Base-by-base conservation (phyloP, 2,113 vertebrate genomes). In the Pica pica region DNA sequence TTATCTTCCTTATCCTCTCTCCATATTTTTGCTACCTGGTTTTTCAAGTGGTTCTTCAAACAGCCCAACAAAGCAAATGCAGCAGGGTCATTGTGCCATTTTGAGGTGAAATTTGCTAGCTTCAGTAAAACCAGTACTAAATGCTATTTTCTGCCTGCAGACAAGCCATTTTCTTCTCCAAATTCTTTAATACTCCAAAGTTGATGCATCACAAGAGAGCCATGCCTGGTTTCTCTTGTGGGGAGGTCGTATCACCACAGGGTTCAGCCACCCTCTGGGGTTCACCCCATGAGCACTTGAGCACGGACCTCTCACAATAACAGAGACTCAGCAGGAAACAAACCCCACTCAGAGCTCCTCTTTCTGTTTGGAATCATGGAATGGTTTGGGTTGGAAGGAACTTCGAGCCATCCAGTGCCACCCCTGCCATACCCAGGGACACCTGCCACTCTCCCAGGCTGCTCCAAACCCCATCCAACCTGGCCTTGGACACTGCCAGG, bases 371-470 rank as follows among this genome's bases (percentile, higher is more conserved):
- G 13, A 68, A 30, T 27, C 47, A 11, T 6, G 31, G 55, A 61
- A 55, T 42, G 47, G 24, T 22, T 76, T 31, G n/a, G 61, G 24
- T 19, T 55, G 55, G 39, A 68, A 47, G 20, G 12, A 14, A 11
- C 5, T 30, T 13, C 2, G 11, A 26, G 30, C 10, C 57, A 49
- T 6, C 42, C 42, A 41, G 18, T 9, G 13, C 44, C 68, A 33
- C 14, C 15, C 15, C 27, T 33, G 35, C 35, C 37, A 13, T 27
- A 59, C n/a, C 42, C 67, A 73, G 44, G 37, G 37, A 59, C 50
- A 23, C 23, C 31, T 67, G 0, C 44, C 33, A 13, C 10, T 10
- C 0, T 9, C 33, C 60, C 61, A 75, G 23, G 33, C 0, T 37
- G 44, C 33, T 46, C 87, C 52, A 4, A 33, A 20, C 16, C 24